phyloP scores from a whole-genome alignment of 2,113 vertebrate genomes.

The Geococcyx californianus region DNA sequence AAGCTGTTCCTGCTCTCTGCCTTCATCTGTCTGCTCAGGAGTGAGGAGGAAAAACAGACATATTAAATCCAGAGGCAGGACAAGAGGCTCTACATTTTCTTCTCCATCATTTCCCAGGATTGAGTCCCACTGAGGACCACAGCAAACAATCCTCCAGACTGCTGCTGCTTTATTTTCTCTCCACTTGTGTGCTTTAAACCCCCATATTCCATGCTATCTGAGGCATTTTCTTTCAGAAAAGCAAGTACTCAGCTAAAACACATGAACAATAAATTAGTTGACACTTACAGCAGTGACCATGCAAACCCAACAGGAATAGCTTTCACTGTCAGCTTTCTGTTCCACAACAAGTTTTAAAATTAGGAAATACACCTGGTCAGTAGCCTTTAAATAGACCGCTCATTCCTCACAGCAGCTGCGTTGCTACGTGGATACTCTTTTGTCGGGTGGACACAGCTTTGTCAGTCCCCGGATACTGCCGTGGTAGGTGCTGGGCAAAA shows the following conservation, averaged over 20 bases:
- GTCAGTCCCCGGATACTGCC: neutral
- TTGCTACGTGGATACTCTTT: slow-evolving; percentile 27
- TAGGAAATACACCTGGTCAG: slow-evolving; percentile 28
- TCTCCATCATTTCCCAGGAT: neutral
- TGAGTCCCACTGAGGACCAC: neutral
- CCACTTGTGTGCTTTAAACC: neutral
- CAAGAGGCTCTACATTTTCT: neutral
- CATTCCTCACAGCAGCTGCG: neutral
- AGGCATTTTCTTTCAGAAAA: neutral
- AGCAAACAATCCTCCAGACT: neutral
- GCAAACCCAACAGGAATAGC: neutral
- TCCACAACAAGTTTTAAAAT: slow-evolving; percentile 6
- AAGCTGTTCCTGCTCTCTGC: neutral
- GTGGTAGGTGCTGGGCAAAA: neutral
- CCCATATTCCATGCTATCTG: neutral
- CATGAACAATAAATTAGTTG: neutral
- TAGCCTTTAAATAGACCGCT: neutral
- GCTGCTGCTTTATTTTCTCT: neutral
- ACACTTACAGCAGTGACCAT: neutral
- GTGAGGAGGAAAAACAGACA: neutral
- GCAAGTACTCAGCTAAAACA: neutral
- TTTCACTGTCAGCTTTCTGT: slow-evolving; percentile 30
- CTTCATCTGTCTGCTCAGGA: accelerated
- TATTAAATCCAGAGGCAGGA: neutral
- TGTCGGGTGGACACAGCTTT: neutral